These are phyloP conservation scores for Etheostoma nigrum DNA, from an alignment of 2,797 vertebrate species.

Conservation along the genomic window DNA sequence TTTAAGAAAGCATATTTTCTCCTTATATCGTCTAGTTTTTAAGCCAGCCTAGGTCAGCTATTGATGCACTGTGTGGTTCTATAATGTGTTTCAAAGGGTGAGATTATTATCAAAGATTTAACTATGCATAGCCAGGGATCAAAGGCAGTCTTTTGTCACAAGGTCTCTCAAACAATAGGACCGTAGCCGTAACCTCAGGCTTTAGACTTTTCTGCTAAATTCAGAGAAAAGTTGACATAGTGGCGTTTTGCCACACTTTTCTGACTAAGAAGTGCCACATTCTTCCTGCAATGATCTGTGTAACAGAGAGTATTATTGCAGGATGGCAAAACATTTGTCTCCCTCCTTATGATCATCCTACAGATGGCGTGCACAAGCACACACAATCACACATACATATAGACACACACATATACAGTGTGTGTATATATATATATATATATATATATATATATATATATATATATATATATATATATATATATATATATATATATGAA, in stretches of 20 bases:
- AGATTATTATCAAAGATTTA: conserved; percentile 60
- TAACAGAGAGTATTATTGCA: conserved; percentile 46
- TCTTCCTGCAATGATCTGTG: conserved; percentile 39
- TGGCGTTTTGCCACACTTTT: conserved; percentile 45
- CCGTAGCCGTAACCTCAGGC: conserved; percentile 46
- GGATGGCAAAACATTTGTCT: conserved; percentile 27
- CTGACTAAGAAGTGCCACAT: conserved; percentile 26
- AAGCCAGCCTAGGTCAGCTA: conserved; percentile 16
- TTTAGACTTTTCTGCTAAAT: conserved; percentile 38
- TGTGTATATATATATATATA: too few relatives aligned
- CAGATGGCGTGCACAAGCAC: background rate
- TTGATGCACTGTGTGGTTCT: conserved; percentile 40
- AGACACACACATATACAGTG: too few relatives aligned
- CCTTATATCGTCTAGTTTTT: conserved; percentile 1
- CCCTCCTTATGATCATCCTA: conserved; percentile 7
- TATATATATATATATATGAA: too few relatives aligned
- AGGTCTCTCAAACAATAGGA: conserved; percentile 60
- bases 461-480: too few relatives aligned
- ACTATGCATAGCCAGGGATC: conserved; percentile 55
- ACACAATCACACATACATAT: background rate
- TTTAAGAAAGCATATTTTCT: conserved; percentile 4
- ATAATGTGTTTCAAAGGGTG: conserved; percentile 44
- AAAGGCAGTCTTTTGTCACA: conserved; percentile 64
- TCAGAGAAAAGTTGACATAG: conserved; percentile 32
- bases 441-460: too few relatives aligned